A percentile compares a stretch with the other conserved stretches of the same genome.
Evolutionary conservation across 2,113 vertebrate species (phyloP).

Genomic region (Eurypyga helias): DNA sequence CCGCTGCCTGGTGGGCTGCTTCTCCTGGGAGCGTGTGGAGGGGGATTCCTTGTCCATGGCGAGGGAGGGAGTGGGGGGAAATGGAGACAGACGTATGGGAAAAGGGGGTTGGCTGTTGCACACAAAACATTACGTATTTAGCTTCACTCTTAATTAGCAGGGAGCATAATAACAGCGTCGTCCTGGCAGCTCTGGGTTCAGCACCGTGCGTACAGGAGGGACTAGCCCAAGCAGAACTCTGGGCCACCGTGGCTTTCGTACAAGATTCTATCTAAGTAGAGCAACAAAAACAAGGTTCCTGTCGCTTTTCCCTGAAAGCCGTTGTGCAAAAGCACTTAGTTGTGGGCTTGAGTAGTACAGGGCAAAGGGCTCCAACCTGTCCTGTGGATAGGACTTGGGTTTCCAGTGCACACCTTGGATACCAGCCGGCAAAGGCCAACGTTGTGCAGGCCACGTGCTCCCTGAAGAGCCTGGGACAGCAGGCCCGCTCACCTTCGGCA

Average conservation of each 20-base stretch:
- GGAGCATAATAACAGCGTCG: background rate
- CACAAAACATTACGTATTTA: background rate
- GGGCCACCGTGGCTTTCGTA: background rate
- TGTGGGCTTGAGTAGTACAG: background rate
- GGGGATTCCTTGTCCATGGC: background rate
- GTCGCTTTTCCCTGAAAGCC: background rate
- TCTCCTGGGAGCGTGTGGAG: fast-evolving
- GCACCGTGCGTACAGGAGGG: background rate
- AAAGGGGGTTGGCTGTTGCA: background rate
- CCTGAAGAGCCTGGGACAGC: background rate
- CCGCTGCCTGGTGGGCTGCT: background rate
- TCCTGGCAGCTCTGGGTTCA: background rate
- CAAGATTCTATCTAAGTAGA: background rate
- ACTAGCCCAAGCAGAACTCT: background rate
- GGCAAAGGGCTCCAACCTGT: background rate
- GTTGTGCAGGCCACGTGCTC: fast-evolving
- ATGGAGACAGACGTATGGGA: background rate
- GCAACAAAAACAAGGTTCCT: background rate
- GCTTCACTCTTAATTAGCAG: background rate
- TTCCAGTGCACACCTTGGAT: background rate
- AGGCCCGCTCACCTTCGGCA: background rate
- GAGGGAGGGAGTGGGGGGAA: background rate
- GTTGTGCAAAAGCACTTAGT: background rate
- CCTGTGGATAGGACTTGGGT: background rate
- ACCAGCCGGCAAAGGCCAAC: fast-evolving